Conservation (phyloP, 2,113 vertebrate species). For the Actenoides hombroni region DNA sequence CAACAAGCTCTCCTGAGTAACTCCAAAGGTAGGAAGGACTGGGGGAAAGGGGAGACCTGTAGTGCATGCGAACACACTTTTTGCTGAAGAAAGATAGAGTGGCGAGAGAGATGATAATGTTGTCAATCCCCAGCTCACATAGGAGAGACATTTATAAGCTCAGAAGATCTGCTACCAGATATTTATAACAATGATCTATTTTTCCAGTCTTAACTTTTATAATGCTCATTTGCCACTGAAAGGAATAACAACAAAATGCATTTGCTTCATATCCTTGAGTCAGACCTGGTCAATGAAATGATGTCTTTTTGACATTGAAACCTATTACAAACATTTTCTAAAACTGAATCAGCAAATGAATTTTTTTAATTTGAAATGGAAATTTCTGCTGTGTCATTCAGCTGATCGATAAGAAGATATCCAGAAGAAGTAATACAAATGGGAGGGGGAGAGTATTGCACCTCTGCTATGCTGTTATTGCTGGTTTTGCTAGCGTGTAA, state of each 20-base stretch:
- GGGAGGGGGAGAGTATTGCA: background rate
- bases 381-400: slow-evolving; percentile 36
- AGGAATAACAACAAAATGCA: background rate
- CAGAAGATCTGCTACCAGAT: background rate
- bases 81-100: background rate
- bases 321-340: background rate
- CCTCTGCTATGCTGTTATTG: background rate
- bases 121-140: background rate
- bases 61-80: background rate
- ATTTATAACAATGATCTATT: background rate
- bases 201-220: background rate
- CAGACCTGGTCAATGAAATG: background rate
- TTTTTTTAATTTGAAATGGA: slow-evolving; percentile 25
- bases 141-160: background rate
- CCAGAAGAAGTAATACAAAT: background rate
- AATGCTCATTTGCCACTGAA: background rate
- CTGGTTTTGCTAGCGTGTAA: background rate
- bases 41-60: background rate
- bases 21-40: slow-evolving; percentile 4
- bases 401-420: background rate
- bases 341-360: slow-evolving; percentile 12
- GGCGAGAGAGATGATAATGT: background rate
- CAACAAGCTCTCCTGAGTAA: slow-evolving; percentile 49
- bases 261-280: background rate
- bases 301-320: background rate